Evolutionary conservation across 2,797 vertebrate genomes (phyloP), one percentile per base, ranked within the genome.

Genomic region (Onychomys leucogaster): DNA sequence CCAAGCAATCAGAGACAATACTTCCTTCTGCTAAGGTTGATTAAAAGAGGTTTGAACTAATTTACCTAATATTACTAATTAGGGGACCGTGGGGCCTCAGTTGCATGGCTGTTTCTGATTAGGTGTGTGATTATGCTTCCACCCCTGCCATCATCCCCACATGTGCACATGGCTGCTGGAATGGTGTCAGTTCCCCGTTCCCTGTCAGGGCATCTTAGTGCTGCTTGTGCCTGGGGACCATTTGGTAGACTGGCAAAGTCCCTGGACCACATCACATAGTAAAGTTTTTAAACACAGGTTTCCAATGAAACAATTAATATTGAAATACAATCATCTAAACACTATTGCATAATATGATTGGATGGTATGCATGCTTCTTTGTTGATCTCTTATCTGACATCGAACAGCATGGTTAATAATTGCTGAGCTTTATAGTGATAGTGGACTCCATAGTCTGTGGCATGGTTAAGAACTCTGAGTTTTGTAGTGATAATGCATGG

Each of bases 41-140:
- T 98, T 98, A 98, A 98, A 97, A 98, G 98, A 98, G 98, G 97
- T 97, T 97, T 98, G 95, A 88, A 41, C 92, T 96, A 85, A 97
- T 96, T 95, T 96, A 95, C 89, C 92, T 93, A 95, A 96, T 97
- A 96, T 90, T 91, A 86, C 97, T 96, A 97, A 96, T 96, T 97
- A 96, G 91, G 61, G 75, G 32, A 93, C 95, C 93, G 95, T 94
- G 87, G 95, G 98, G 97, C 96, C 92, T 98, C 97, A 96, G 98
- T 98, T 96, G 96, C 95, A 96, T 95, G 96, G 96, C 96, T 97
- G 97, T 95, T 95, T 97, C 97, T 98, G 98, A 98, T 98, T 98
- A 96, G 69, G 81, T 95, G 95, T 96, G 94, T 95, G 97, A 96
- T 98, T 96, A 95, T 57, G 95, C 90, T 94, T 67, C 49, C 67